phyloP scores from a whole-genome alignment of 2,888 invertebrate genomes.

The Orthosia incerta region DNA sequence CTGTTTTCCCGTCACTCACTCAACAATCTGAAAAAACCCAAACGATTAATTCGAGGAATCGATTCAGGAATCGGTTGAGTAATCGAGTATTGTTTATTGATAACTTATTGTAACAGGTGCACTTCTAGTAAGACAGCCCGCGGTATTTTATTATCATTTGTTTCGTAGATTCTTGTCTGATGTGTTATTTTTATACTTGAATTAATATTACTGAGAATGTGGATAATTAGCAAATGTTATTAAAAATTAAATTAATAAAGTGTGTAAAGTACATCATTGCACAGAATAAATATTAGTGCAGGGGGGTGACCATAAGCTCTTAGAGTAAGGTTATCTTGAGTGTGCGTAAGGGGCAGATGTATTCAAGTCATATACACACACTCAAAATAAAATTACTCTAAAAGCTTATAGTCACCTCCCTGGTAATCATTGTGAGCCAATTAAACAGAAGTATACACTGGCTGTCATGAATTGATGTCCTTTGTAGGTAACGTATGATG shows the following conservation, averaged over 20 bases:
- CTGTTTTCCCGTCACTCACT: slow-evolving; percentile 36
- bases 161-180: background rate
- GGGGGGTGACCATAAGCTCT: too few relatives aligned
- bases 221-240: background rate
- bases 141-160: background rate
- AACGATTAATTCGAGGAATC: slow-evolving; percentile 45
- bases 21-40: slow-evolving; percentile 19
- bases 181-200: background rate
- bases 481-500: too few relatives aligned
- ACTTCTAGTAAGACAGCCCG: background rate
- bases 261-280: too few relatives aligned
- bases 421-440: too few relatives aligned
- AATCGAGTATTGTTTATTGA: slow-evolving; percentile 39
- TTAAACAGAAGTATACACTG: too few relatives aligned
- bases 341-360: too few relatives aligned
- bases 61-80: slow-evolving; percentile 11
- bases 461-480: too few relatives aligned
- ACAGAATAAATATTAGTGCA: too few relatives aligned
- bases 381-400: too few relatives aligned
- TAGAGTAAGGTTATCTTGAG: too few relatives aligned
- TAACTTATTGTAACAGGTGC: slow-evolving; percentile 38
- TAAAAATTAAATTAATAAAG: background rate
- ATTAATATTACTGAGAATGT: background rate
- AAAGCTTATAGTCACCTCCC: too few relatives aligned
- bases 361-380: too few relatives aligned